These are phyloP conservation scores for Beris morrisii DNA, from an alignment of 2,888 invertebrate species.

Conservation along the genomic window DNA sequence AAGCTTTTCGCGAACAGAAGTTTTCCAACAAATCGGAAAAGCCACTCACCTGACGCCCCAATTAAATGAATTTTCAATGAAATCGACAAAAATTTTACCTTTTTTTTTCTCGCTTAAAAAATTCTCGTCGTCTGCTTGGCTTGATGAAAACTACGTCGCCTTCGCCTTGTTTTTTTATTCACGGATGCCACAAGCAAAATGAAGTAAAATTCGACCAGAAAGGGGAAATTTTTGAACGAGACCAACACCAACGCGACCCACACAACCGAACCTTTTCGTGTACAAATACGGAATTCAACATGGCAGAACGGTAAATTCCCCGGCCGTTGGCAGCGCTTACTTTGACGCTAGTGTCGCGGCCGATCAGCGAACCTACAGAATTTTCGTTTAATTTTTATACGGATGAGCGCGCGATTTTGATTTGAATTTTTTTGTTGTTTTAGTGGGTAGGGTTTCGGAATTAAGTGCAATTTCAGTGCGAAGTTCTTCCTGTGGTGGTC, in stretches of 20 bases:
- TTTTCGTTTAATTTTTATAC: too few species aligned
- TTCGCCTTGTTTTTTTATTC: conserved; percentile 41
- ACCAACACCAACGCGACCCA: conserved; percentile 8
- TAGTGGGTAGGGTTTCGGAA: too few species aligned
- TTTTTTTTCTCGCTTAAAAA: conserved; percentile 40
- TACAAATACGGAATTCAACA: conserved; percentile 25
- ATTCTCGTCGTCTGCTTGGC: conserved; percentile 36
- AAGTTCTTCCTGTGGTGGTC: too few species aligned
- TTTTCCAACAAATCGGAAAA: too few species aligned
- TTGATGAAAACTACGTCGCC: conserved; percentile 27
- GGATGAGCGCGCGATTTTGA: too few species aligned
- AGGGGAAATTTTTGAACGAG: conserved; percentile 36
- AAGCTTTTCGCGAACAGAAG: too few species aligned
- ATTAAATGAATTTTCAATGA: not conserved
- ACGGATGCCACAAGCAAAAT: conserved; percentile 45
- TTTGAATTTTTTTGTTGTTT: too few species aligned
- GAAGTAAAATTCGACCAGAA: conserved; percentile 42
- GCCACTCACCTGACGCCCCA: too few species aligned
- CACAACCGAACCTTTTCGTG: conserved; percentile 17
- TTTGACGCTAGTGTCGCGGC: not conserved
- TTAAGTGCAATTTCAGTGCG: too few species aligned
- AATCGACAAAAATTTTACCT: conserved; percentile 9
- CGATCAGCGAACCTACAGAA: conserved; percentile 2
- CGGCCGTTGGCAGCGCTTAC: conserved; percentile 7
- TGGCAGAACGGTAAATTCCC: conserved; percentile 7